phyloP scores from a whole-genome alignment of 53 echinoderm and acorn worm genomes.

The Actinopyga echinites region DNA sequence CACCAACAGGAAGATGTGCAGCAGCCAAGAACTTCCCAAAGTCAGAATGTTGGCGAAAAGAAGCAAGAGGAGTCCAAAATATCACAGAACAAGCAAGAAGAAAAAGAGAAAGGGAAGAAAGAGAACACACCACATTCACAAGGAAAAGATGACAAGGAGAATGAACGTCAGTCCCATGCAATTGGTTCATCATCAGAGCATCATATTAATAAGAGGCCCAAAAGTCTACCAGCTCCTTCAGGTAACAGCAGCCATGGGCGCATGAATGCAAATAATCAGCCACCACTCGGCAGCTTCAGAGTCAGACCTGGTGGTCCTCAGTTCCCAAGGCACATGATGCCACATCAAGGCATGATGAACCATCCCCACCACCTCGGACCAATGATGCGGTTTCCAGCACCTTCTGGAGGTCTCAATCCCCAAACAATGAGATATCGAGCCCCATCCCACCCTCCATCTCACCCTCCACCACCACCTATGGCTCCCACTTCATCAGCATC shows the following conservation, averaged over 20 bases:
- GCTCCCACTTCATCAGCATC: slow-evolving; percentile 1
- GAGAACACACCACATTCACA: too few species aligned
- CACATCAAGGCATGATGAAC: slow-evolving; percentile 12
- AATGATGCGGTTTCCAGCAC: slow-evolving; percentile 27
- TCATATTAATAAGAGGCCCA: not conserved
- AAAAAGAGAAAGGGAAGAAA: too few species aligned
- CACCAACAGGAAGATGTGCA: too few species aligned
- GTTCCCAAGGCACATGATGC: slow-evolving; percentile 30
- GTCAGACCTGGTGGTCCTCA: slow-evolving; percentile 6
- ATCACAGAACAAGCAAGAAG: too few species aligned
- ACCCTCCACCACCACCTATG: not conserved
- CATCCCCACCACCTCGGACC: slow-evolving; percentile 33
- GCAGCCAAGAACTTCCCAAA: too few species aligned
- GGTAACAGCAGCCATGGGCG: not conserved
- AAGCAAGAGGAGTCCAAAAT: too few species aligned
- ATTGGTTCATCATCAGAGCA: slow-evolving; percentile 1
- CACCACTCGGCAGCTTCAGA: slow-evolving; percentile 27
- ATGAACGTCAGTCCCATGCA: not conserved
- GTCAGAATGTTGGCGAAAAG: too few species aligned
- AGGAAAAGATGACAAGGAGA: too few species aligned
- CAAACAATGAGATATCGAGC: slow-evolving; percentile 24
- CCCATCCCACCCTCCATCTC: slow-evolving; percentile 11
- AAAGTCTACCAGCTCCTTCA: slow-evolving; percentile 26
- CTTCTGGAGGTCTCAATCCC: not conserved
- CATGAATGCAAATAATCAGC: slow-evolving; percentile 24